Base-by-base conservation (phyloP, 2,888 invertebrate genomes). In the Machimus rusticus region DNA sequence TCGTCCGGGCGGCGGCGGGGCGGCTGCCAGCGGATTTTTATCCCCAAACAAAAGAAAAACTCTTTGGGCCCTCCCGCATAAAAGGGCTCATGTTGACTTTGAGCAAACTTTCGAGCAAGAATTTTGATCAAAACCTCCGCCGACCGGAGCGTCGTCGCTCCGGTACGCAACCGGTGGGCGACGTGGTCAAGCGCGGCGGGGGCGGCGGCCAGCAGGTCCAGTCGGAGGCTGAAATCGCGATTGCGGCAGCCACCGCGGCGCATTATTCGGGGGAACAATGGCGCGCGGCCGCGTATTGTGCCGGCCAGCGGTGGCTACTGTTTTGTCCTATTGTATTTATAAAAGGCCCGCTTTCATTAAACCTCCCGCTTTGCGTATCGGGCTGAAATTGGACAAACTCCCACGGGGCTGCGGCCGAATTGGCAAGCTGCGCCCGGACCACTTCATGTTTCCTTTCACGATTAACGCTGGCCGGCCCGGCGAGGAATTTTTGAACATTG, bases 271-370 rank as follows among this genome's bases (percentile, higher is more conserved):
- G 57, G 3, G 66, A 66, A 66, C 66, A 66, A 66, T 66, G 23
- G 43, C 43, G 55, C 55, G 55, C 55, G 55, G 66, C 28, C 19
- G 66, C n/a, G 66, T 23, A 66, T 66, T 66, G 66, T 66, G 28
- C 66, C 66, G 66, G 66, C 28, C 66, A 66, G 28, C 66, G 66
- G 66, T 78, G 39, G 78, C 78, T 78, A 78, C 78, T 78, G 78
- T 78, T 66, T 66, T 78, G 78, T 78, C 78, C 78, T 78, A 78
- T 78, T 78, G 43, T 78, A 43, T 43, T 78, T 78, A 23, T n/a
- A 43, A 39, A 78, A 78, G 43, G 78, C 43, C 37, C 78, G 78
- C 78, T 78, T 78, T 78, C 78, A 78, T 78, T 78, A 78, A 78
- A 78, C 78, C 43, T 78, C 37, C 39, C 43, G 37, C 43, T 66